Conservation (phyloP, 2,888 invertebrate species). For the Pocota personata region DNA sequence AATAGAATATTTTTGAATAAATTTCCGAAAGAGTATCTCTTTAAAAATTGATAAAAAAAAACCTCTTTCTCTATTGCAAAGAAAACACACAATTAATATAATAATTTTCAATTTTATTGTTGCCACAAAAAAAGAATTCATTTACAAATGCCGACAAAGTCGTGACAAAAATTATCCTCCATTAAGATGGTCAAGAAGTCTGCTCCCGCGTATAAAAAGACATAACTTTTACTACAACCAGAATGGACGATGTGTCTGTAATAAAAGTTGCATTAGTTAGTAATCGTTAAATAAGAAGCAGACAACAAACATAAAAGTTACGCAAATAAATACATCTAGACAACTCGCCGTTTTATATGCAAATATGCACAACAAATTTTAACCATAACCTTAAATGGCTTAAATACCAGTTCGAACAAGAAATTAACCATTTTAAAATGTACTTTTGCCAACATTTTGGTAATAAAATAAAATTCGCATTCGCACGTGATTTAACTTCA, state of each 20-base stretch:
- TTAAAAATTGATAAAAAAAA: not conserved
- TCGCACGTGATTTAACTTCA: slow-evolving; percentile 37
- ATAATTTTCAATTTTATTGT: slow-evolving; percentile 27
- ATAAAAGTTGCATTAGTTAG: slow-evolving; percentile 14
- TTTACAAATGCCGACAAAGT: not conserved
- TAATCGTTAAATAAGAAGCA: not conserved
- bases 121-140: not conserved
- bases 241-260: slow-evolving; percentile 24
- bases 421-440: not conserved
- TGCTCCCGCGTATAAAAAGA: not conserved
- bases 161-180: not conserved
- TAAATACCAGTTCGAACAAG: not conserved
- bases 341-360: not conserved
- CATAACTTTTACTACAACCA: not conserved
- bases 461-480: slow-evolving; percentile 21
- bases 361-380: not conserved
- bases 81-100: slow-evolving; percentile 20
- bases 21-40: not conserved
- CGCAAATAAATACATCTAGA: not conserved
- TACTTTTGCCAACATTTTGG: not conserved
- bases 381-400: slow-evolving; percentile 17
- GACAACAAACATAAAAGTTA: not conserved
- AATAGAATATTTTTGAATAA: not conserved
- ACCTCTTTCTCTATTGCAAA: slow-evolving; percentile 20
- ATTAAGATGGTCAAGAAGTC: not conserved